Percentiles rank a stretch among this genome's conserved stretches.
These are phyloP conservation scores for Cosmia trapezina DNA, from an alignment of 2,888 invertebrate genomes.

Conservation along the genomic window DNA sequence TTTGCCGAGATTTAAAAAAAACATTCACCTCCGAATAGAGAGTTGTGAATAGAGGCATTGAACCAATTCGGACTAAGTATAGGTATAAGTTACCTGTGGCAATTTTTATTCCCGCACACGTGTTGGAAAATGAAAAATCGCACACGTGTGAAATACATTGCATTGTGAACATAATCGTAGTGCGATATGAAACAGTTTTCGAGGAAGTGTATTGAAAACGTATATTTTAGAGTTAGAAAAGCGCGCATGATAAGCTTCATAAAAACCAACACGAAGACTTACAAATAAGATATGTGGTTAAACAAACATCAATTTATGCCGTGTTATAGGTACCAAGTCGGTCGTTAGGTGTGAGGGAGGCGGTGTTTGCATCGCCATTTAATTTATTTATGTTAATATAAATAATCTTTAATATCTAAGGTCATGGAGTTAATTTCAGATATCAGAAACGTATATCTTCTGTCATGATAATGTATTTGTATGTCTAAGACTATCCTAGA, in stretches of 20 bases:
- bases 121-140: too few species aligned
- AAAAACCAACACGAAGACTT: slow-evolving; percentile 25
- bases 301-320: slow-evolving; percentile 34
- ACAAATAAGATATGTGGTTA: slow-evolving; percentile 19
- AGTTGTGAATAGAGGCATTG: too few species aligned
- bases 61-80: too few species aligned
- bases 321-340: slow-evolving; percentile 23
- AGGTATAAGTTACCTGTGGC: too few species aligned
- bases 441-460: slow-evolving; percentile 3
- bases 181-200: too few species aligned
- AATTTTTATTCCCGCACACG: too few species aligned
- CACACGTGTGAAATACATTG: too few species aligned
- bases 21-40: too few species aligned
- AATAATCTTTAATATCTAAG: slow-evolving; percentile 26
- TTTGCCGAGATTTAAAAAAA: too few species aligned
- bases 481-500: not conserved
- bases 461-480: not conserved
- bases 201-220: too few species aligned
- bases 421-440: slow-evolving; percentile 40
- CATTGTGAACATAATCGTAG: too few species aligned
- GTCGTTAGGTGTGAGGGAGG: slow-evolving; percentile 32
- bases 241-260: not conserved
- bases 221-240: not conserved
- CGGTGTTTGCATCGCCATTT: slow-evolving; percentile 13
- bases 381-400: slow-evolving; percentile 47